Conservation (phyloP, 2,888 invertebrate genomes). For the Parapristionchus giblindavisi region DNA sequence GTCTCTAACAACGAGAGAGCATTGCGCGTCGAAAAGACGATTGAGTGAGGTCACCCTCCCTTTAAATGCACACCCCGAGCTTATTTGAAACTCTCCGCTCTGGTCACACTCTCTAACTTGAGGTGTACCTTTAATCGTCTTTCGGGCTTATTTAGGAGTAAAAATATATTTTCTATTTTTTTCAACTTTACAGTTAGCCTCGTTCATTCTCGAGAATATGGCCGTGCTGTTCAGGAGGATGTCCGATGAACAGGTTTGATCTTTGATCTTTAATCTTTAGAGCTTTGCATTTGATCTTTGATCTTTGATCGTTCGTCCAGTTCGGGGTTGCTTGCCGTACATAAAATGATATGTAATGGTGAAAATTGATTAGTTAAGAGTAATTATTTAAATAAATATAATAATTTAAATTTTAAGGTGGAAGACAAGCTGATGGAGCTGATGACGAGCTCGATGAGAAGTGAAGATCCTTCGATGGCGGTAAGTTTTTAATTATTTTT, state of each 20-base stretch:
- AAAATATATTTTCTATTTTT: background rate
- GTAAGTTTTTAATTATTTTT: conserved; percentile 34
- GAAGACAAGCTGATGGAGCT: conserved; percentile 52
- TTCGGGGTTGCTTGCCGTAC: no score
- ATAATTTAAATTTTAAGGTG: conserved; percentile 8
- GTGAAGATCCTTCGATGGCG: conserved; percentile 54
- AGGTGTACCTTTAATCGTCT: no score
- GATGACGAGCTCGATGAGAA: conserved; percentile 53
- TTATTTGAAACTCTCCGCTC: no score
- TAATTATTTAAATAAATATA: background rate
- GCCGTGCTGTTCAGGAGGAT: conserved; percentile 62
- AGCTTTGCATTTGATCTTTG: no score
- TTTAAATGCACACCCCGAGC: no score
- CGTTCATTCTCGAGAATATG: conserved; percentile 64
- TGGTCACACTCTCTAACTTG: no score
- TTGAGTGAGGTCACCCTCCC: no score
- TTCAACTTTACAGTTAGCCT: conserved; percentile 54
- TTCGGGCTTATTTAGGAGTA: no score
- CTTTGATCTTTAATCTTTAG: no score
- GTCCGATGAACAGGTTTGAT: conserved; percentile 62
- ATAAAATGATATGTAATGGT: background rate
- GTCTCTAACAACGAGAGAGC: no score
- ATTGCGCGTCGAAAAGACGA: no score
- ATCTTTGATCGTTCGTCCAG: no score
- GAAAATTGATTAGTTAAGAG: background rate